Percentiles rank a stretch among this genome's conserved stretches.
These are phyloP conservation scores for Papilio elwesi DNA, from an alignment of 2,888 invertebrate species.

Conservation along the genomic window DNA sequence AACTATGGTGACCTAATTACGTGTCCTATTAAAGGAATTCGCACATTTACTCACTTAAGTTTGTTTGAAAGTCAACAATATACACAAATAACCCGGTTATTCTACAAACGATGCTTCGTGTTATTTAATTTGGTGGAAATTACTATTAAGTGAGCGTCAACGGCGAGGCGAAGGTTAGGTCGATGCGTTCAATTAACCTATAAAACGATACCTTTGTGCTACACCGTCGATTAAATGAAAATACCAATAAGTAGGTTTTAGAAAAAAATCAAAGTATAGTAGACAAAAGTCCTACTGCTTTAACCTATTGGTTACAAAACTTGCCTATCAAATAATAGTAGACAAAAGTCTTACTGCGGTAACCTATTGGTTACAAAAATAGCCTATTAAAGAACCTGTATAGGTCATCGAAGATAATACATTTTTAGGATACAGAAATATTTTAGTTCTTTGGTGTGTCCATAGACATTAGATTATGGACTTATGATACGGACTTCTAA, in stretches of 20 bases:
- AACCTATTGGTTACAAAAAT: too few relatives aligned
- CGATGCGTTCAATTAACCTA: conserved; percentile 36
- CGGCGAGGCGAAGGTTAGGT: conserved; percentile 28
- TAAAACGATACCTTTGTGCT: conserved; percentile 16
- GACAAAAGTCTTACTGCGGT: too few relatives aligned
- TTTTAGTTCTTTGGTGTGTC: too few relatives aligned
- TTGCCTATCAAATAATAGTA: too few relatives aligned
- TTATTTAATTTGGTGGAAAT: conserved; percentile 25
- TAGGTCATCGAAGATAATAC: too few relatives aligned
- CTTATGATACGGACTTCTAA: too few relatives aligned
- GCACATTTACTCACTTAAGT: not conserved
- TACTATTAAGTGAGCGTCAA: conserved; percentile 1
- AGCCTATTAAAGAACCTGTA: too few relatives aligned
- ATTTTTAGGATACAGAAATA: too few relatives aligned
- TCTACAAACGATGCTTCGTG: conserved; percentile 17
- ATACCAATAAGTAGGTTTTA: not conserved
- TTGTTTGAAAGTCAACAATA: conserved; percentile 1
- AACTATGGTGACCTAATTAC: not conserved
- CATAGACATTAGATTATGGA: too few relatives aligned
- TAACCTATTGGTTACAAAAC: too few relatives aligned
- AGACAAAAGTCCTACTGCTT: too few relatives aligned
- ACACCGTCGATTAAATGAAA: not conserved
- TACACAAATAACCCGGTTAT: conserved; percentile 9
- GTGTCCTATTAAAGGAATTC: not conserved
- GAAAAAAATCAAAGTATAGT: not conserved